Conservation (phyloP, 2,888 invertebrate genomes). For the Arrhopalites spinosus region DNA sequence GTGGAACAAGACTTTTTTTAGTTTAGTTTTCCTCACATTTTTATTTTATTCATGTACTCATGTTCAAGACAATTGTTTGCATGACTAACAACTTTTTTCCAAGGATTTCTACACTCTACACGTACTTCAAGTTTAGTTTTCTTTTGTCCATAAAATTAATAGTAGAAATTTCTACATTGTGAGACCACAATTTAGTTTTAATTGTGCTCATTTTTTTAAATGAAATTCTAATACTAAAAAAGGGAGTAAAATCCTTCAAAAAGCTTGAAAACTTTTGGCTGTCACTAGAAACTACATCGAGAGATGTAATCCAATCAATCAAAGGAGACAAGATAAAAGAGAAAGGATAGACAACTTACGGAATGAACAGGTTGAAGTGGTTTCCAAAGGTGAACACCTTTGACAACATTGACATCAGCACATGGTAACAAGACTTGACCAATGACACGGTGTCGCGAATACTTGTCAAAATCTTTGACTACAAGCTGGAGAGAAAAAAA, state of each 20-base stretch:
- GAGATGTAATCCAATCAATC: background rate
- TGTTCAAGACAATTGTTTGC: no score
- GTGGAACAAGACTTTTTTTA: no score
- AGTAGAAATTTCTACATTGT: background rate
- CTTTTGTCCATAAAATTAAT: background rate
- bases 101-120: no score
- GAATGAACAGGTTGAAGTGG: conserved; percentile 57
- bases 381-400: conserved; percentile 60
- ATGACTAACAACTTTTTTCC: no score
- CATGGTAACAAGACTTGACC: conserved; percentile 60
- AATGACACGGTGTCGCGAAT: conserved; percentile 61
- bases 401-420: conserved; percentile 59
- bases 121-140: no score
- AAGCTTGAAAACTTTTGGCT: no score
- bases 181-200: background rate
- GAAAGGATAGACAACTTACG: conserved; percentile 30
- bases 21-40: no score
- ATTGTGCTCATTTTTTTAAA: background rate
- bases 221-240: background rate
- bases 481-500: conserved; percentile 42
- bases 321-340: background rate
- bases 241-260: no score
- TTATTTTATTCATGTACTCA: no score
- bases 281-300: no score
- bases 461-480: conserved; percentile 62